phyloP scores from a whole-genome alignment of 2,113 vertebrate genomes.

The Actenoides hombroni region DNA sequence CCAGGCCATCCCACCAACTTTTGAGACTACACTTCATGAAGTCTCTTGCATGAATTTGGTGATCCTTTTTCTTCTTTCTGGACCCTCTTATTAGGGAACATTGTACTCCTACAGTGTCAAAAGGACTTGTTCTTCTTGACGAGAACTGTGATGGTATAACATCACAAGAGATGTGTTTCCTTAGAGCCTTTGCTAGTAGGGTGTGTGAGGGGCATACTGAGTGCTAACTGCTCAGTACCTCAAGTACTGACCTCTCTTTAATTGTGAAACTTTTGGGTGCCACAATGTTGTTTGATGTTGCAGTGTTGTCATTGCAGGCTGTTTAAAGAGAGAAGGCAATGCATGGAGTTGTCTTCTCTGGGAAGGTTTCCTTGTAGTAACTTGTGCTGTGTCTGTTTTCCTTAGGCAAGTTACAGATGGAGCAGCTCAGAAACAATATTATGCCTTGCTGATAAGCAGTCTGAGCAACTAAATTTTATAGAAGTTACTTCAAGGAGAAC shows the following conservation, averaged over 20 bases:
- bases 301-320: background rate
- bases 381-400: background rate
- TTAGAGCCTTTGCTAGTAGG: background rate
- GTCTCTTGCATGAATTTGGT: background rate
- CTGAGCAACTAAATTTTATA: background rate
- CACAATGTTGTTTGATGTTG: background rate
- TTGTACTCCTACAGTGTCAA: background rate
- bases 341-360: rapidly evolving
- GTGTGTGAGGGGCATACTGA: background rate
- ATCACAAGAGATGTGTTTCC: background rate
- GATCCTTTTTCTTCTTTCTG: background rate
- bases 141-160: background rate
- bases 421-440: background rate
- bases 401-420: background rate
- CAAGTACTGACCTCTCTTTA: background rate
- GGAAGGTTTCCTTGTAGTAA: background rate
- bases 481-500: background rate
- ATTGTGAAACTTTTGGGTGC: background rate
- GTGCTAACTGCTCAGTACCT: rapidly evolving
- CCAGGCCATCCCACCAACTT: background rate
- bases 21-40: background rate
- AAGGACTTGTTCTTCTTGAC: background rate
- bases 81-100: background rate
- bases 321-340: background rate
- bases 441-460: background rate